Conservation (phyloP, 2,113 vertebrate species). For the Clarias batrachus region DNA sequence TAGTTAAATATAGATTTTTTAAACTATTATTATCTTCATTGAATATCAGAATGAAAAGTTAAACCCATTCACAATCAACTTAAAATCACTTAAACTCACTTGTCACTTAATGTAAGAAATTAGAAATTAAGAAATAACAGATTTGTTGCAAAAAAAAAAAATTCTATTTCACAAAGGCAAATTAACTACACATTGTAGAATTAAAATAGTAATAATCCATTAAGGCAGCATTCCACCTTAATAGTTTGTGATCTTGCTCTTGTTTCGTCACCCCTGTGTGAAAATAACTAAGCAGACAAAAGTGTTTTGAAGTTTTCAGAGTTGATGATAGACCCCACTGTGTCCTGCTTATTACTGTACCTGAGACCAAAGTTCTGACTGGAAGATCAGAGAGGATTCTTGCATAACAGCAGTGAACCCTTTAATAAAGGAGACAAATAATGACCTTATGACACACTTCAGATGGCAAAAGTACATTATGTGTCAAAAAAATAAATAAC, state of each 20-base stretch:
- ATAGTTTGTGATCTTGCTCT: slow-evolving; percentile 34
- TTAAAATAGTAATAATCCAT: not conserved
- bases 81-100: not conserved
- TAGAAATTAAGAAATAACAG: not conserved
- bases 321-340: slow-evolving; percentile 4
- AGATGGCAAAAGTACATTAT: not conserved
- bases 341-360: slow-evolving; percentile 4
- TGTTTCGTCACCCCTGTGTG: slow-evolving; percentile 36
- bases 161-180: not conserved
- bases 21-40: not conserved
- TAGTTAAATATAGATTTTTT: not conserved
- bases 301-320: slow-evolving; percentile 19
- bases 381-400: not conserved
- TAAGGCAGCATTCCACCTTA: slow-evolving; percentile 21
- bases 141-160: not conserved
- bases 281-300: slow-evolving; percentile 28
- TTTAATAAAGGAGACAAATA: not conserved
- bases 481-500: not conserved
- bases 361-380: not conserved
- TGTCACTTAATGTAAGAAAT: not conserved
- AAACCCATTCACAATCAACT: not conserved
- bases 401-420: not conserved
- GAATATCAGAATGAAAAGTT: not conserved
- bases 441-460: not conserved
- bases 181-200: not conserved